Evolutionary conservation across 2,797 vertebrate species (phyloP), one percentile per base, ranked within the genome.

Genomic region (Chanos chanos): DNA sequence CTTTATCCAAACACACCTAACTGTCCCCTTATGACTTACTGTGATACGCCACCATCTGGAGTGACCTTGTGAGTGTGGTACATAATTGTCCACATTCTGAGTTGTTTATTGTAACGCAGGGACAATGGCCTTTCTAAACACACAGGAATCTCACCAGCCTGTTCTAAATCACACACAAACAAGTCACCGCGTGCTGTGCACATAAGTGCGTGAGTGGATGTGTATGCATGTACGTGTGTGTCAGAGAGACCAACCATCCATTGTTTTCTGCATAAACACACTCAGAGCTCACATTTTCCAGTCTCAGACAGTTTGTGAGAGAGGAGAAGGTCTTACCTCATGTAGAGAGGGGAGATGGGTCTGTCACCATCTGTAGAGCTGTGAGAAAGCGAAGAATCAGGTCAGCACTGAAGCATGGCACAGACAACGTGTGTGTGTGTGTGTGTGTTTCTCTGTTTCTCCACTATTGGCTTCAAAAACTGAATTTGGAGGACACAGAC

Each of bases 331-430:
- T 87, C 78, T 76, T 92, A 95, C 94, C 95, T 94, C 82, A 94
- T 82, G 62, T 91, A 99, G 86, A 97, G 98, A 43, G 94, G 92
- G 79, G 93, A 96, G 81, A 93, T 87, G 15, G 94, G 90, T 65
- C 92, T 87, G 60, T 94, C 93, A 55, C 94, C 92, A 66, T 96
- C 93, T 68, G 91, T 88, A 16, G 87, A 89, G 78, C 94, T 98
- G 84, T 75, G 86, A 83, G 8, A 54, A 13, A 43, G 44, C 19
- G 8, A 73, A 75, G 86, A 89, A 44, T 66, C 24, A 49, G 45
- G 36, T 71, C 79, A 59, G 73, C 28, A 2, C 30, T 67, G 25
- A 37, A 68, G 33, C 15, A 51, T 57, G 21, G 76, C 30, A 50
- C 24, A 49, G 57, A 33, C 48, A 44, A 34, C 59, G 10, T 4